Conservation (phyloP, 1,140 invertebrate species). For the Carposina sasakii region DNA sequence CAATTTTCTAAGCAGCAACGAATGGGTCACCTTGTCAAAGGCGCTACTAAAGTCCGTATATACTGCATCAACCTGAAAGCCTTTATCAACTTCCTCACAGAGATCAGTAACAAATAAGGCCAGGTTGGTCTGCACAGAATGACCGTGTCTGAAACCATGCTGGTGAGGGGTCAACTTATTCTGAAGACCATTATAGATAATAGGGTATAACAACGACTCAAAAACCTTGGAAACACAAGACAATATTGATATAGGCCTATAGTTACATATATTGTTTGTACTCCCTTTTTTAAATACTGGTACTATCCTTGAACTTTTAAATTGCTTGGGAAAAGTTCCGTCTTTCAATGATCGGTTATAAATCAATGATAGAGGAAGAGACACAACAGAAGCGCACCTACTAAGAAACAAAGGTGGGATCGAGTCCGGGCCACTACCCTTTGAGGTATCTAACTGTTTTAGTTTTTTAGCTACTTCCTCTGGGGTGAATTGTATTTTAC, state of each 20-base stretch:
- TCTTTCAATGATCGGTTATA: neutral
- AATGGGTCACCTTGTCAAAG: neutral
- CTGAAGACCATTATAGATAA: neutral
- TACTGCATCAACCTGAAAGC: neutral
- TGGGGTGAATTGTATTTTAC: neutral
- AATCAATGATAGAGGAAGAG: neutral
- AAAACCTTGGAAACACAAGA: neutral
- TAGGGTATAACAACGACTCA: neutral
- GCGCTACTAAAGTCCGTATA: slow-evolving; percentile 2
- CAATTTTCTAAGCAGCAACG: neutral
- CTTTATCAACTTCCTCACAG: neutral
- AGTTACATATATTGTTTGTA: neutral
- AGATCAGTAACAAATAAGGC: neutral
- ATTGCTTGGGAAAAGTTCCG: neutral
- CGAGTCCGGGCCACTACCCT: neutral
- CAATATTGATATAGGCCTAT: neutral
- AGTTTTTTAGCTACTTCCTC: neutral
- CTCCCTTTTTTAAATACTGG: neutral
- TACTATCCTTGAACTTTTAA: neutral
- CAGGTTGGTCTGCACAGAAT: neutral
- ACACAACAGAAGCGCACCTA: neutral
- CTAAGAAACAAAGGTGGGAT: neutral
- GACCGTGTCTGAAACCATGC: neutral
- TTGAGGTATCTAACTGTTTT: neutral
- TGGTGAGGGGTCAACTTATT: neutral